phyloP scores from a whole-genome alignment of 2,888 invertebrate species.

The Mamestra brassicae region DNA sequence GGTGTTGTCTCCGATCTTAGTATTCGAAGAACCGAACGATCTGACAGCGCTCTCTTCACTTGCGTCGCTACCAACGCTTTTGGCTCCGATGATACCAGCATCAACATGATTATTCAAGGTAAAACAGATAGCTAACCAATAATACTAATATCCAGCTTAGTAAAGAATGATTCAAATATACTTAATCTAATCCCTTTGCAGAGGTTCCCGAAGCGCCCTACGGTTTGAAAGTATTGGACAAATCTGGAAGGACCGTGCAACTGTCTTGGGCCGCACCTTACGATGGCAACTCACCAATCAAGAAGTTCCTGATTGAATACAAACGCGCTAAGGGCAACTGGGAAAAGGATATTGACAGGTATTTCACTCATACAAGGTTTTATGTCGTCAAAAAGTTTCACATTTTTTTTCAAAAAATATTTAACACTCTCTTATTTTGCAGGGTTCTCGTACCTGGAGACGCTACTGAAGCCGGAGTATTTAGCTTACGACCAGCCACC shows the following conservation, averaged over 20 bases:
- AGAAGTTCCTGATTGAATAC: slow-evolving; percentile 97
- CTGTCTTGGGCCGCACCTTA: slow-evolving; percentile 98
- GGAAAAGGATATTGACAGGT: slow-evolving; percentile 95
- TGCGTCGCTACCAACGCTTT: slow-evolving; percentile 98
- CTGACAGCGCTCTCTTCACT: slow-evolving; percentile 97
- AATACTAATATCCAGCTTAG: neutral
- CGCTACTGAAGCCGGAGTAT: slow-evolving; percentile 97
- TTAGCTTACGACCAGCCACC: slow-evolving; percentile 96
- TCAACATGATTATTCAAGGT: slow-evolving; percentile 98
- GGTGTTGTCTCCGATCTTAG: slow-evolving; percentile 97
- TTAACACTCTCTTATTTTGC: slow-evolving; percentile 26
- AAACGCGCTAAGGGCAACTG: slow-evolving; percentile 94
- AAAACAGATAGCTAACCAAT: slow-evolving; percentile 54
- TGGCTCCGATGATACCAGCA: slow-evolving; percentile 98
- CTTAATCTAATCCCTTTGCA: slow-evolving; percentile 74
- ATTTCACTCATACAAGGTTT: slow-evolving; percentile 20
- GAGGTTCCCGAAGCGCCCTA: slow-evolving; percentile 97
- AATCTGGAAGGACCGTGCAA: slow-evolving; percentile 97
- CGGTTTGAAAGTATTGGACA: slow-evolving; percentile 96
- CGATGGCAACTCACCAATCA: slow-evolving; percentile 97
- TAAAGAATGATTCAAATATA: slow-evolving; percentile 7
- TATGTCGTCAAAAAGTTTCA: neutral
- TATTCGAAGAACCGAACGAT: slow-evolving; percentile 96
- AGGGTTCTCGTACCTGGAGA: slow-evolving; percentile 97
- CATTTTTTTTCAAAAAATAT: neutral